Conservation (phyloP, 2,888 invertebrate species). For the Drosophila merina region DNA sequence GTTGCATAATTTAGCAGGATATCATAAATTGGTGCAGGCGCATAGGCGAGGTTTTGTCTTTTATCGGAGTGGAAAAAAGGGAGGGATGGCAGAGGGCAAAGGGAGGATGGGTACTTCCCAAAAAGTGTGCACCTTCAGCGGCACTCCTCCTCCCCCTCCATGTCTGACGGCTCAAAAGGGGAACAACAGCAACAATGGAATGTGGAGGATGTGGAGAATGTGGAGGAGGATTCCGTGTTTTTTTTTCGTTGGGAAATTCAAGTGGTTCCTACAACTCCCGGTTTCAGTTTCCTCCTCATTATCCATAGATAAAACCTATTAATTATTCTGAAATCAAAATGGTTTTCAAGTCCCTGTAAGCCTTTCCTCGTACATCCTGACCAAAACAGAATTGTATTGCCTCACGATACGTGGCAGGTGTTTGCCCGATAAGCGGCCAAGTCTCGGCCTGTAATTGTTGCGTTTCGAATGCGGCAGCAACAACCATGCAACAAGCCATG, state of each 20-base stretch:
- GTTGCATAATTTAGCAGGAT: slow-evolving; percentile 77
- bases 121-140: too few species aligned
- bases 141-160: not conserved
- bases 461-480: slow-evolving; percentile 17
- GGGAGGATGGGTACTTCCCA: not conserved
- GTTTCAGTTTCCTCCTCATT: not conserved
- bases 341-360: too few species aligned
- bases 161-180: not conserved
- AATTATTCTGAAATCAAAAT: too few species aligned
- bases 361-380: too few species aligned
- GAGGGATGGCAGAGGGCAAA: not conserved
- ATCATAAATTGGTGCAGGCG: slow-evolving; percentile 63
- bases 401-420: slow-evolving; percentile 23
- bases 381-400: not conserved
- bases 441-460: slow-evolving; percentile 16
- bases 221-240: not conserved
- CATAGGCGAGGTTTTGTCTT: slow-evolving; percentile 7
- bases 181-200: not conserved
- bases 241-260: slow-evolving; percentile 18
- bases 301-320: too few species aligned
- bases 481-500: too few species aligned
- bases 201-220: not conserved
- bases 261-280: slow-evolving; percentile 19
- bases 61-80: slow-evolving; percentile 37
- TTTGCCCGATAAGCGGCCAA: slow-evolving; percentile 19